Conservation (phyloP, 2,113 vertebrate species). For the Gavia stellata region DNA sequence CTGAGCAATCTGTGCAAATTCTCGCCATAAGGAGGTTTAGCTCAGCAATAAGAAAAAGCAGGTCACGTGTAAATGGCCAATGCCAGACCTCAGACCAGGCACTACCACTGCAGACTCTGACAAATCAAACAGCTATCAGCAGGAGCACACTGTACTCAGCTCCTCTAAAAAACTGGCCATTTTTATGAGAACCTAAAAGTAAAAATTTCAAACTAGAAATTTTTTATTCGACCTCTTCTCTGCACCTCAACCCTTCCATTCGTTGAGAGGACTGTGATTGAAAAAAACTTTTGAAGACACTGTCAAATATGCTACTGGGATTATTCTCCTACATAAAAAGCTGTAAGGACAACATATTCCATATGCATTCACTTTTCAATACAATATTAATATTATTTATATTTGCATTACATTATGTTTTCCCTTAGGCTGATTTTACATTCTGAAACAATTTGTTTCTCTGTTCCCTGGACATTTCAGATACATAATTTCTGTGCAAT, state of each 20-base stretch:
- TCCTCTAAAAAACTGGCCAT: neutral
- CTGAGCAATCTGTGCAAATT: neutral
- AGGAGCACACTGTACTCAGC: fast-evolving
- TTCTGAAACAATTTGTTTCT: neutral
- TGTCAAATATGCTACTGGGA: neutral
- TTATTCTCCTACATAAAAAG: neutral
- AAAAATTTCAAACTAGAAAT: neutral
- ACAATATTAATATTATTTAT: neutral
- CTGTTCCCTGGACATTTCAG: neutral
- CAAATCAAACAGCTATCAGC: fast-evolving
- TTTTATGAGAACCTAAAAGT: neutral
- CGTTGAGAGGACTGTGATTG: neutral
- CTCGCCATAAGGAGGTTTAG: neutral
- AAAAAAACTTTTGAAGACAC: neutral
- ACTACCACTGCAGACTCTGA: neutral
- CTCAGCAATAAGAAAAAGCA: neutral
- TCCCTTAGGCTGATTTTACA: neutral
- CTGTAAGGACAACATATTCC: neutral
- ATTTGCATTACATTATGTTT: neutral
- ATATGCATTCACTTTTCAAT: neutral
- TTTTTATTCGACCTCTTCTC: neutral
- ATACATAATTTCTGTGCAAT: neutral
- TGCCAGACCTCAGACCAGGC: neutral
- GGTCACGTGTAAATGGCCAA: neutral
- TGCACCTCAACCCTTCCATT: neutral